Conservation (phyloP, 2,113 vertebrate species). For the Scytalopus superciliaris region DNA sequence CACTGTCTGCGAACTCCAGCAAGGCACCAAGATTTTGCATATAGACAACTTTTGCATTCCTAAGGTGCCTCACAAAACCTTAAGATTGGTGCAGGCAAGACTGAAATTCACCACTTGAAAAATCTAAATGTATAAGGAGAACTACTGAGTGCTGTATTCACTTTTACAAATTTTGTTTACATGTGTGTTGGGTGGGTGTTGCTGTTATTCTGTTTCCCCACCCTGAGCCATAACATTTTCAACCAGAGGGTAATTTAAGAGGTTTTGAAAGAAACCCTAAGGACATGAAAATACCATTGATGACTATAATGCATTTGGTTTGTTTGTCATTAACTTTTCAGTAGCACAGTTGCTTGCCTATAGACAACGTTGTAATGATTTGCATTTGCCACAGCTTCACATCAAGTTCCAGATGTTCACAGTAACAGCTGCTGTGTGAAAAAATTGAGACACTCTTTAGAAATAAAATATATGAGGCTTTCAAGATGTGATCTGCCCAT, state of each 20-base stretch:
- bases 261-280: not conserved
- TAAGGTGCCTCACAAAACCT: not conserved
- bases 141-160: not conserved
- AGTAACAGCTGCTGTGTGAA: constrained; percentile 2
- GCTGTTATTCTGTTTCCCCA: not conserved
- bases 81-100: not conserved
- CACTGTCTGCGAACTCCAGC: not conserved
- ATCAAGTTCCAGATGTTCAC: constrained; percentile 30
- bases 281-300: not conserved
- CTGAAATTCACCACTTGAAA: not conserved
- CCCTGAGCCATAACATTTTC: not conserved
- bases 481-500: not conserved
- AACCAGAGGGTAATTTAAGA: not conserved
- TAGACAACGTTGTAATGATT: not conserved
- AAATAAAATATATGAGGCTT: not conserved
- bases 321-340: not conserved
- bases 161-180: not conserved
- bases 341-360: not conserved
- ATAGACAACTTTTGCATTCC: not conserved
- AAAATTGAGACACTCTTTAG: not conserved
- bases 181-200: fast-evolving
- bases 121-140: not conserved
- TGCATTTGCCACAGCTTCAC: not conserved
- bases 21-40: not conserved
- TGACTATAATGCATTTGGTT: not conserved